Percentiles rank a stretch among this genome's conserved stretches.
Conservation (phyloP, 1,140 invertebrate genomes). For the Dreissena polymorpha region DNA sequence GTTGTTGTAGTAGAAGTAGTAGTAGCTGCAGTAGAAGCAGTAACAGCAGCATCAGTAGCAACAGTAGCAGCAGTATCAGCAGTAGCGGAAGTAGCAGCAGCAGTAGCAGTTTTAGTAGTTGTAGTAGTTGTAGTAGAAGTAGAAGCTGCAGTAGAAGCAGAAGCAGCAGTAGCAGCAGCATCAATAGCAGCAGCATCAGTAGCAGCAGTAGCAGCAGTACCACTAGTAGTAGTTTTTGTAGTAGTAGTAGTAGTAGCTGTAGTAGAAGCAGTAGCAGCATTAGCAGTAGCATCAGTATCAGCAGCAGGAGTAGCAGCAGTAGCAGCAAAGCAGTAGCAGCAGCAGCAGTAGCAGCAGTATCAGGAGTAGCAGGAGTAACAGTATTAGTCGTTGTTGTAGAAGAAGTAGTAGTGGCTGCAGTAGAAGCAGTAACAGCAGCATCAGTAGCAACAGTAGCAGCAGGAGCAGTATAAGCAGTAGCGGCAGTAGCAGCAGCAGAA, state of each 20-base stretch:
- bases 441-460: not conserved
- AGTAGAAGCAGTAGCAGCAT: not conserved
- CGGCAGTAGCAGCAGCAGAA: not conserved
- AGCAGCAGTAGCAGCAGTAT: not conserved
- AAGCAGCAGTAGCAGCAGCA: slow-evolving; percentile 7
- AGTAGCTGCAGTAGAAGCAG: slow-evolving; percentile 14
- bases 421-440: not conserved
- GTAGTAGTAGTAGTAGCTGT: not conserved
- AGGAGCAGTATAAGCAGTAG: not conserved
- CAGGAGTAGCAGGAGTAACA: too few species aligned
- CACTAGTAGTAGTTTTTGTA: not conserved
- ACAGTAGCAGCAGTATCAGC: slow-evolving; percentile 53
- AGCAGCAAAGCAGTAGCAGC: not conserved
- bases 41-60: slow-evolving; percentile 39
- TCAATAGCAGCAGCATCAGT: not conserved
- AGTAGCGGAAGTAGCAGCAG: slow-evolving; percentile 13
- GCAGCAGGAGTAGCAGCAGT: not conserved
- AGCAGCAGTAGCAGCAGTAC: not conserved
- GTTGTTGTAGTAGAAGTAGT: slow-evolving; percentile 34
- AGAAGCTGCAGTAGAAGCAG: not conserved
- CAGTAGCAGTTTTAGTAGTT: not conserved
- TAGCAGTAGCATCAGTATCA: not conserved
- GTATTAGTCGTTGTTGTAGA: too few species aligned
- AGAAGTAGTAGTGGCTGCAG: too few species aligned
- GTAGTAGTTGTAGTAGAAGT: slow-evolving; percentile 1